Conservation (phyloP, 2,113 vertebrate genomes). For the Oncorhynchus tshawytscha region DNA sequence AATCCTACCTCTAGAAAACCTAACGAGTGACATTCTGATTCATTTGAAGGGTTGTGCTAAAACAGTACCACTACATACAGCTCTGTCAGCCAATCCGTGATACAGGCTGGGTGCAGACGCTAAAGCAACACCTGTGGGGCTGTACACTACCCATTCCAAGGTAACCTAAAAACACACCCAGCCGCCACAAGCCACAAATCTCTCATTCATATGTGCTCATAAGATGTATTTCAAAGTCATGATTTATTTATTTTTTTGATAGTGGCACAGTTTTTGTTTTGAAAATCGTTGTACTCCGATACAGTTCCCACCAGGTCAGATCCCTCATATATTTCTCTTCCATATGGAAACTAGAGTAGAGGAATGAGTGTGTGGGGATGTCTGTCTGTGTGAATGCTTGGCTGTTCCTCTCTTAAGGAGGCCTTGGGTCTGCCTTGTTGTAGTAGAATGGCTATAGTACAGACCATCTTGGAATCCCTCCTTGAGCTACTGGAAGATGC, state of each 20-base stretch:
- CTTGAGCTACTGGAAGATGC: constrained; percentile 16
- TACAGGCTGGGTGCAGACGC: constrained; percentile 82
- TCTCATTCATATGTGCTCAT: constrained; percentile 59
- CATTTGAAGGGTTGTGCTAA: constrained; percentile 81
- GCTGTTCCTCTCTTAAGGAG: constrained; percentile 48
- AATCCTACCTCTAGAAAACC: constrained; percentile 47
- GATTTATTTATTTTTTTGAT: constrained; percentile 40
- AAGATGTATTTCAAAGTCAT: constrained; percentile 27
- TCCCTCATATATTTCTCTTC: constrained; percentile 68
- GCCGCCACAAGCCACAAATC: constrained; percentile 45
- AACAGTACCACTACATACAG: constrained; percentile 83
- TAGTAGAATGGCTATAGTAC: constrained; percentile 16
- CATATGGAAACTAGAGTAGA: constrained; percentile 69
- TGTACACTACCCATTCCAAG: constrained; percentile 77
- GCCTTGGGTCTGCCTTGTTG: constrained; percentile 27
- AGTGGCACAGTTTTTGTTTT: constrained; percentile 50
- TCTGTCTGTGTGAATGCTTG: constrained; percentile 24
- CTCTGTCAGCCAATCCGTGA: constrained; percentile 82
- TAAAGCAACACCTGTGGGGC: constrained; percentile 82
- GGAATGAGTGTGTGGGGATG: constrained; percentile 32
- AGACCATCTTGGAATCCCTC: constrained; percentile 19
- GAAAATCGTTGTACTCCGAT: constrained; percentile 29
- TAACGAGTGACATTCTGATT: constrained; percentile 77
- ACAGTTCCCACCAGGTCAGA: constrained; percentile 5
- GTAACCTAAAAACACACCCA: constrained; percentile 60